These are phyloP conservation scores for Torymus texanus DNA, from an alignment of 2,888 invertebrate genomes.

Conservation along the genomic window DNA sequence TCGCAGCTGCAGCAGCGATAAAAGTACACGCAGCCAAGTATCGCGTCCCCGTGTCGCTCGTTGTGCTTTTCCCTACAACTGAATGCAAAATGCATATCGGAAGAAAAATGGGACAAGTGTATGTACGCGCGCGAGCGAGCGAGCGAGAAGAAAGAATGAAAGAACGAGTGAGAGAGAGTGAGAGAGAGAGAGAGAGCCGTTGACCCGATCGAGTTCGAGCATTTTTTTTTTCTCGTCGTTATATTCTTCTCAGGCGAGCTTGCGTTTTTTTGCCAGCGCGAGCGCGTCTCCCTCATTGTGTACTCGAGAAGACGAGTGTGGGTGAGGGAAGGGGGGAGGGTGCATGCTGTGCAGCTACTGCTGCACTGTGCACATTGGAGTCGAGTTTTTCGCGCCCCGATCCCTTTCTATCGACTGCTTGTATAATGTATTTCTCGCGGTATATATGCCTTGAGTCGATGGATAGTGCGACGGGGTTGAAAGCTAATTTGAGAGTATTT, in stretches of 20 bases:
- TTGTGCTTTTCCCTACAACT: slow-evolving; percentile 33
- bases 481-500: no score
- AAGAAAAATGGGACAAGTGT: not conserved
- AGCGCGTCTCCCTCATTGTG: slow-evolving; percentile 3
- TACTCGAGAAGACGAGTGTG: no score
- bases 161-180: no score
- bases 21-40: slow-evolving; percentile 5
- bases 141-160: not conserved
- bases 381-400: slow-evolving; percentile 18
- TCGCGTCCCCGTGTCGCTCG: not conserved
- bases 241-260: slow-evolving; percentile 8
- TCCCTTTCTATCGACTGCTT: not conserved
- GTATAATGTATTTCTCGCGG: slow-evolving; percentile 39
- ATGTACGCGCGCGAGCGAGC: not conserved
- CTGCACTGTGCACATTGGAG: not conserved
- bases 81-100: slow-evolving; percentile 26
- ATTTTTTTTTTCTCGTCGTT: not conserved
- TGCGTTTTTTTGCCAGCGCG: slow-evolving; percentile 24
- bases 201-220: not conserved
- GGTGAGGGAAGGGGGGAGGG: no score
- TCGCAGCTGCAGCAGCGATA: slow-evolving; percentile 26
- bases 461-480: no score
- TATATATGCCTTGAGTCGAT: not conserved
- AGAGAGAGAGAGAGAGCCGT: slow-evolving; percentile 31
- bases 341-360: no score